phyloP scores from a whole-genome alignment of 2,113 vertebrate genomes.

The Pollachius pollachius region DNA sequence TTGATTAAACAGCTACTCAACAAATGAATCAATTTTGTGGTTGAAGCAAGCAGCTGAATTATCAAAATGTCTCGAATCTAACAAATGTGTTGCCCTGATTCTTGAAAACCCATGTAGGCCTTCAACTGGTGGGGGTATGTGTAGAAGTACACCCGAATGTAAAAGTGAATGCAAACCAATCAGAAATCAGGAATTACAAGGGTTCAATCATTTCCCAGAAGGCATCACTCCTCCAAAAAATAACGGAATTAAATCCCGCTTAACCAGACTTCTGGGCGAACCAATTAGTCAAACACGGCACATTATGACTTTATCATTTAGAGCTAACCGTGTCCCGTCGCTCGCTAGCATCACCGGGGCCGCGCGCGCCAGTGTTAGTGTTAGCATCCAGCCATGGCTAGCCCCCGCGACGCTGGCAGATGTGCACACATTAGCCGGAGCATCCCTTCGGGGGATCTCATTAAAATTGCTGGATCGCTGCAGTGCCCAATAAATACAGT shows the following conservation, averaged over 20 bases:
- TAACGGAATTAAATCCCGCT: slow-evolving; percentile 15
- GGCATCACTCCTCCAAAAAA: slow-evolving; percentile 8
- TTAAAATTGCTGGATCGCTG: slow-evolving; percentile 55
- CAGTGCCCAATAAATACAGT: slow-evolving; percentile 50
- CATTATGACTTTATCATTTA: slow-evolving; percentile 46
- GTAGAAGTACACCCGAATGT: no score
- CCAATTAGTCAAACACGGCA: slow-evolving; percentile 48
- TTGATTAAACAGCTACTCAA: no score
- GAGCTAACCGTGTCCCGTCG: slow-evolving; percentile 31
- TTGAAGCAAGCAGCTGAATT: no score
- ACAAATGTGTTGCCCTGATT: no score
- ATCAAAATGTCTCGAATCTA: no score
- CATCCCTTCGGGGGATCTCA: slow-evolving; percentile 58
- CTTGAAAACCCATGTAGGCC: no score
- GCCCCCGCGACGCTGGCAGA: slow-evolving; percentile 57
- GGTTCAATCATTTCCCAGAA: not conserved
- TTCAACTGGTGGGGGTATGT: no score
- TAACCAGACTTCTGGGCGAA: slow-evolving; percentile 25
- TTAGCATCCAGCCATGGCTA: slow-evolving; percentile 49
- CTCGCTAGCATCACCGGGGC: slow-evolving; percentile 19
- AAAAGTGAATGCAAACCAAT: no score
- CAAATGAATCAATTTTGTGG: no score
- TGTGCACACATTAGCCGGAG: slow-evolving; percentile 58
- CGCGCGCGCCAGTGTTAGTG: slow-evolving; percentile 24
- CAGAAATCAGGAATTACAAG: no score